phyloP scores from a whole-genome alignment of 2,888 invertebrate species.

The Ceriagrion tenellum region DNA sequence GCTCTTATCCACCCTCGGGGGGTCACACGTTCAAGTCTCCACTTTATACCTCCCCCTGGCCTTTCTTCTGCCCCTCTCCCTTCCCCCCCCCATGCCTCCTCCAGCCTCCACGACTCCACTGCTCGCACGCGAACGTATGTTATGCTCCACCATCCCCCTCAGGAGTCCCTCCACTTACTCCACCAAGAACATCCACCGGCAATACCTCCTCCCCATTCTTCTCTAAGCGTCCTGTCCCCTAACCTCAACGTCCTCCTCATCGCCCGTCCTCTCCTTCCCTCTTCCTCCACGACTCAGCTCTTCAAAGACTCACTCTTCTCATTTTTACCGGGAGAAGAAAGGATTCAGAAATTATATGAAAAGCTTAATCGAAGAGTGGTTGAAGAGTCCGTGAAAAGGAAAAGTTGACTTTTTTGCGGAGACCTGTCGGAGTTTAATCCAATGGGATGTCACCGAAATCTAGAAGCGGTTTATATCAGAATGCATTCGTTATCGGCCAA shows the following conservation, averaged over 20 bases:
- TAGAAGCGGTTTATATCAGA: too few species aligned
- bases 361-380: too few species aligned
- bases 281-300: not conserved
- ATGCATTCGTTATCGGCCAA: too few species aligned
- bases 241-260: not conserved
- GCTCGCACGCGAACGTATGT: not conserved
- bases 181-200: not conserved
- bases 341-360: too few species aligned
- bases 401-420: too few species aligned
- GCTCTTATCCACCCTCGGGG: not conserved
- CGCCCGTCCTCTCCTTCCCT: not conserved
- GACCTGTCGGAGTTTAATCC: too few species aligned
- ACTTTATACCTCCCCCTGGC: not conserved
- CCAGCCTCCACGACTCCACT: not conserved
- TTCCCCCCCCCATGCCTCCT: not conserved
- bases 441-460: too few species aligned
- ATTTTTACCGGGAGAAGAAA: too few species aligned
- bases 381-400: too few species aligned
- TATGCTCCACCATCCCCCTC: not conserved
- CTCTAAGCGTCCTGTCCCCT: not conserved
- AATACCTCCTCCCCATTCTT: not conserved
- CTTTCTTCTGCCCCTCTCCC: not conserved
- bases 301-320: not conserved
- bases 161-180: not conserved
- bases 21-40: slow-evolving; percentile 36